Conservation (phyloP, 2,888 invertebrate genomes). For the Stenichneumon culpator region DNA sequence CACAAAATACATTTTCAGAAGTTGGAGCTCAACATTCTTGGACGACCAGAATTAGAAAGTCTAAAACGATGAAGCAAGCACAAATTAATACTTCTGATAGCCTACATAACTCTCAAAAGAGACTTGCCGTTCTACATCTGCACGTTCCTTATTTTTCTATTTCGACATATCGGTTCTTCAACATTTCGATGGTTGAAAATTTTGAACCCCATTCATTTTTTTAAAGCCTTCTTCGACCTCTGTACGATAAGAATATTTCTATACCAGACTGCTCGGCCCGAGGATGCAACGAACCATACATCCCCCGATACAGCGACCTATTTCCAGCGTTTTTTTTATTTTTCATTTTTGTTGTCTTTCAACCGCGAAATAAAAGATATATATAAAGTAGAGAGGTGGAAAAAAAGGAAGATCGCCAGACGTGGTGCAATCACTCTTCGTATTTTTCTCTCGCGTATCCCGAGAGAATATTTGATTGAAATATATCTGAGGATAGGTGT, state of each 20-base stretch:
- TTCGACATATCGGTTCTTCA: too few species aligned
- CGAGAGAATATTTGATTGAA: conserved; percentile 24
- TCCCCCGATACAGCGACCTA: conserved; percentile 22
- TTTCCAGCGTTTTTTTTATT: background rate
- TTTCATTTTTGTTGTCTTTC: background rate
- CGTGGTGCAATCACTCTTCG: background rate
- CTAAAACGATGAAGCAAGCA: too few species aligned
- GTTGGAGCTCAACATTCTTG: too few species aligned
- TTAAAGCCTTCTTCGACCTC: conserved; percentile 12
- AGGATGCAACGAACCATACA: conserved; percentile 35
- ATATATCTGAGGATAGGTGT: conserved; percentile 22
- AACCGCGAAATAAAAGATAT: conserved; percentile 16
- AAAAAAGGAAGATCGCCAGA: background rate
- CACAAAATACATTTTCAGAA: too few species aligned
- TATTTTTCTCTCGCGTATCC: background rate
- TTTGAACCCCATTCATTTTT: background rate
- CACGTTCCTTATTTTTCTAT: too few species aligned
- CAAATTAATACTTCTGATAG: too few species aligned
- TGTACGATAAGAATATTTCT: conserved; percentile 37
- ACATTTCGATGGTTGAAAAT: too few species aligned
- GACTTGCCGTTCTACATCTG: too few species aligned
- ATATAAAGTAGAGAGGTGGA: background rate
- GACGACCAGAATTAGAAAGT: too few species aligned
- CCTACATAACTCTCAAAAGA: too few species aligned
- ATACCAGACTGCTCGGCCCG: background rate